A percentile compares a stretch with the other conserved stretches of the same genome.
Evolutionary conservation across 2,888 invertebrate genomes (phyloP).

Genomic region (Aethes cnicana): DNA sequence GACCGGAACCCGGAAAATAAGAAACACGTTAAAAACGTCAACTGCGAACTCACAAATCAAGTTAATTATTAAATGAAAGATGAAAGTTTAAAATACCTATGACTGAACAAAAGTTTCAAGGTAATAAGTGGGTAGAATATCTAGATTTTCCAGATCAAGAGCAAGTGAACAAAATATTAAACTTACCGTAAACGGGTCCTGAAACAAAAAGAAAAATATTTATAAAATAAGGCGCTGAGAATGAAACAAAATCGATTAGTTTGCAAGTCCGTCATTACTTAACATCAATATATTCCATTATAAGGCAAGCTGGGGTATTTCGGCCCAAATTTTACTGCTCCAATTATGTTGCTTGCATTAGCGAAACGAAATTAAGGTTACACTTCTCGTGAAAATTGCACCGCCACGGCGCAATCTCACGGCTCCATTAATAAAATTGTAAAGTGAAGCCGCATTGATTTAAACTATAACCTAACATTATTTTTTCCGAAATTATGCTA

Average conservation of each 20-base stretch:
- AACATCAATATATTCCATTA: conserved; percentile 29
- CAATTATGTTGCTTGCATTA: conserved; percentile 30
- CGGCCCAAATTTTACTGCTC: conserved; percentile 29
- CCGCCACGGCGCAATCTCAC: conserved; percentile 17
- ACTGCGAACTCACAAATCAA: too few species aligned
- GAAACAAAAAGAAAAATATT: conserved; percentile 72
- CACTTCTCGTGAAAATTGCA: conserved; percentile 29
- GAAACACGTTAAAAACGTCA: conserved; percentile 19
- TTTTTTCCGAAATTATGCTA: too few species aligned
- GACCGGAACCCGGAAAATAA: conserved; percentile 31
- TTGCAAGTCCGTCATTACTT: conserved; percentile 22
- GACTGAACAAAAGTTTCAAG: too few species aligned
- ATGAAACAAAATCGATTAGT: conserved; percentile 29
- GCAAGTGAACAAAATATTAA: conserved; percentile 15
- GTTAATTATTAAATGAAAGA: too few species aligned
- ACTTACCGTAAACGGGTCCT: conserved; percentile 85
- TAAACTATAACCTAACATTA: background rate
- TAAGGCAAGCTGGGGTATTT: conserved; percentile 21
- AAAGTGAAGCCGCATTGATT: conserved; percentile 13
- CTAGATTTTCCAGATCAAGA: too few species aligned
- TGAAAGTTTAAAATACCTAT: too few species aligned
- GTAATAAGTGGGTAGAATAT: too few species aligned
- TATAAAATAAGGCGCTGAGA: conserved; percentile 27
- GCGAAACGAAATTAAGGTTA: conserved; percentile 29
- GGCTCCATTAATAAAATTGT: conserved; percentile 24